Conservation (phyloP, 2,888 invertebrate genomes). For the Cyclophora punctaria region DNA sequence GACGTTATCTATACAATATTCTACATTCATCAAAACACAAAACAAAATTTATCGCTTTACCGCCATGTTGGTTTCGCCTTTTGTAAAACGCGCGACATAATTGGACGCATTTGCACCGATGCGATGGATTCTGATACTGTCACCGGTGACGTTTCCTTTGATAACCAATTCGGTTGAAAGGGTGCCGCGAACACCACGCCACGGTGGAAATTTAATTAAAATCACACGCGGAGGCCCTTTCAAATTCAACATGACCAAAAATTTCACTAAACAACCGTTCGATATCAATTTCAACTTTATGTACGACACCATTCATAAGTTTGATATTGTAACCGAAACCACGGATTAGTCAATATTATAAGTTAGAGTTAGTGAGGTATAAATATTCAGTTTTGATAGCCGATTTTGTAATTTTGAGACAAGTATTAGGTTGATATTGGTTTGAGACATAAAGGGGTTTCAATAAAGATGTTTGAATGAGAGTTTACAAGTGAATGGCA, state of each 20-base stretch:
- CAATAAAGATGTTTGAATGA: too few species aligned
- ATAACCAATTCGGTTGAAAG: conserved; percentile 55
- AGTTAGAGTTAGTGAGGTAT: too few species aligned
- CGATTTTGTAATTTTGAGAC: too few species aligned
- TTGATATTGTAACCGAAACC: too few species aligned
- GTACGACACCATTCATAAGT: too few species aligned
- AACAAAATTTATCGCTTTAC: conserved; percentile 17
- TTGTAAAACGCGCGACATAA: conserved; percentile 37
- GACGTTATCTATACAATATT: too few species aligned
- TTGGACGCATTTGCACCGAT: conserved; percentile 57
- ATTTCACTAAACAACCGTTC: neutral
- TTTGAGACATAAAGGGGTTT: too few species aligned
- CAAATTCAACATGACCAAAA: conserved; percentile 6
- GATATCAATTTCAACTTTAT: neutral
- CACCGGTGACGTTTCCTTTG: conserved; percentile 57
- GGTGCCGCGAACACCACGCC: conserved; percentile 45
- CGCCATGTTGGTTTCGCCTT: conserved; percentile 28
- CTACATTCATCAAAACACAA: conserved; percentile 5
- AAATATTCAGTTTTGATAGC: too few species aligned
- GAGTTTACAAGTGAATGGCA: too few species aligned
- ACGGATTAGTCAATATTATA: too few species aligned
- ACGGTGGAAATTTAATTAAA: conserved; percentile 53
- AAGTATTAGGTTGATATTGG: too few species aligned
- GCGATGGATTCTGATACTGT: conserved; percentile 53
- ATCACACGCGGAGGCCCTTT: conserved; percentile 20